These are phyloP conservation scores for Falco naumanni DNA, from an alignment of 2,797 vertebrate genomes.

Conservation along the genomic window DNA sequence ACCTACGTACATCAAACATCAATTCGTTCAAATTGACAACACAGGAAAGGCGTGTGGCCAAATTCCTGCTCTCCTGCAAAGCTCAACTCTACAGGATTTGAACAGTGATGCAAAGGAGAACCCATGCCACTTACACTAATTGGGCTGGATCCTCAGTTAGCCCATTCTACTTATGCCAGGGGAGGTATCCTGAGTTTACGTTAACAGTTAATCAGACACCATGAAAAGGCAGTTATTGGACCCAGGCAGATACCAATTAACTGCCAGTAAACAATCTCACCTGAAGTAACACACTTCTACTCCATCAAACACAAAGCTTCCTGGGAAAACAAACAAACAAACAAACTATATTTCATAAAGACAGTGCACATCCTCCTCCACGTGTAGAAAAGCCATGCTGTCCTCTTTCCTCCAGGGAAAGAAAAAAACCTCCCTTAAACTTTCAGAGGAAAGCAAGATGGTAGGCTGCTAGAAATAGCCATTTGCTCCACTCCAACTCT, in stretches of 20 bases:
- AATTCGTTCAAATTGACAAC: slow-evolving; percentile 17
- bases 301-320: background rate
- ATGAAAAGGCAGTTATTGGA: background rate
- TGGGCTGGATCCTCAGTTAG: background rate
- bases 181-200: background rate
- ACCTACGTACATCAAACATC: background rate
- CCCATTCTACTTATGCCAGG: background rate
- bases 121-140: background rate
- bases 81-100: background rate
- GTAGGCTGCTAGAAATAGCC: background rate
- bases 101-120: background rate
- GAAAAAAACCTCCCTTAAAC: background rate
- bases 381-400: background rate
- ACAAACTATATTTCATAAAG: background rate
- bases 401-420: background rate
- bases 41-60: background rate
- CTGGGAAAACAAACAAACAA: background rate
- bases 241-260: background rate
- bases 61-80: slow-evolving; percentile 22
- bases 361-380: background rate
- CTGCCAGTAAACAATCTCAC: background rate
- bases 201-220: background rate
- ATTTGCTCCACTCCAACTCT: background rate
- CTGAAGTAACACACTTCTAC: background rate
- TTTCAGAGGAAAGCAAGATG: background rate